These are phyloP conservation scores for Conus betulinus DNA, from an alignment of 1,140 invertebrate species.

Conservation along the genomic window DNA sequence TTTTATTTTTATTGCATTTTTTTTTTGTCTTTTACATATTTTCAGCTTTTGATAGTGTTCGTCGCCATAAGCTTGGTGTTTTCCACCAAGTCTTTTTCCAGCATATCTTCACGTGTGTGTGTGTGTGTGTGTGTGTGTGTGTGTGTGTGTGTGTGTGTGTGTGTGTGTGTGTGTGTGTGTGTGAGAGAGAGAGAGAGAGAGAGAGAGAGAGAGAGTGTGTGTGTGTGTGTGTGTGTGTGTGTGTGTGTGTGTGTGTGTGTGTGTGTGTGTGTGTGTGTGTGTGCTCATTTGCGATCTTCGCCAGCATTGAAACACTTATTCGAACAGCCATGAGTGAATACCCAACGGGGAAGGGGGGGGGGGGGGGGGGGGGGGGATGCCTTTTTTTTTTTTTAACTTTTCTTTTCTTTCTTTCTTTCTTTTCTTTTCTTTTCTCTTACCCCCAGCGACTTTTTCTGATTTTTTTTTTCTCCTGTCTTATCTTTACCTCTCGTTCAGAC, in stretches of 20 bases:
- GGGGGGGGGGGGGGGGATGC: not conserved
- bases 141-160: not conserved
- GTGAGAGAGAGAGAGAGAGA: not conserved
- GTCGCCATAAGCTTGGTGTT: not conserved
- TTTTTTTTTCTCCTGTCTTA: not conserved
- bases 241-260: not conserved
- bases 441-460: not conserved
- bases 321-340: too few relatives aligned
- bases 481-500: too few relatives aligned
- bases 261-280: too few relatives aligned
- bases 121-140: too few relatives aligned
- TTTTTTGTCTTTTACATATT: too few relatives aligned
- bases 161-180: not conserved
- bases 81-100: too few relatives aligned
- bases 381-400: not conserved
- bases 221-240: not conserved
- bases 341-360: not conserved
- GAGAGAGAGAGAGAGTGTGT: not conserved
- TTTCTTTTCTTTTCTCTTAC: not conserved
- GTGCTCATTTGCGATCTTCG: not conserved
- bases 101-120: too few relatives aligned
- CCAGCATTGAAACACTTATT: too few relatives aligned
- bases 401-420: not conserved
- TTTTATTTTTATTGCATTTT: too few relatives aligned
- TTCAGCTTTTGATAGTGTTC: too few relatives aligned